Evolutionary conservation across 2,797 vertebrate genomes (phyloP).

Genomic region (Sphaeramia orbicularis): DNA sequence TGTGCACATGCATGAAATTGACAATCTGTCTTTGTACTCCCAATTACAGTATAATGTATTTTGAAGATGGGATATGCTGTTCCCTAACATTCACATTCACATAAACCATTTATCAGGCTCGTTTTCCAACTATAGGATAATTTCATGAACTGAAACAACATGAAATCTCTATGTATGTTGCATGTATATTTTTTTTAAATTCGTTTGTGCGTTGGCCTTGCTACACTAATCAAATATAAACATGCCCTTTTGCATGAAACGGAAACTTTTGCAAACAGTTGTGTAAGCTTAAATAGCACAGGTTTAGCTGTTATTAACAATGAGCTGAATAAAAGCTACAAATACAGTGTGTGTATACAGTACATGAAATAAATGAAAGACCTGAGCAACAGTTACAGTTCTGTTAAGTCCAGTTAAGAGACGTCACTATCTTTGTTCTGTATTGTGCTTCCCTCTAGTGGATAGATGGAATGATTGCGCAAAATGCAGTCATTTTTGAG

Average conservation of each 20-base stretch:
- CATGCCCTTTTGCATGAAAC: too few relatives aligned
- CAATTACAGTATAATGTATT: constrained; percentile 11
- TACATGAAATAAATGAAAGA: background rate
- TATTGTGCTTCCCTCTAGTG: constrained; percentile 66
- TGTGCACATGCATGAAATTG: constrained; percentile 19
- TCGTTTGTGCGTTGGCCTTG: too few relatives aligned
- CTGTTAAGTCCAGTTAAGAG: background rate
- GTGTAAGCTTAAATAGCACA: too few relatives aligned
- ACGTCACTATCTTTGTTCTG: background rate
- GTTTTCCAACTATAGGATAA: background rate
- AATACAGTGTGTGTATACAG: too few relatives aligned
- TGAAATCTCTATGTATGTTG: too few relatives aligned
- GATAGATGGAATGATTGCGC: constrained; percentile 5
- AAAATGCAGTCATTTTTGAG: background rate
- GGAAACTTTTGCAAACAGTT: too few relatives aligned
- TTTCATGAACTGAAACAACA: too few relatives aligned
- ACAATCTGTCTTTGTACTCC: constrained; percentile 10
- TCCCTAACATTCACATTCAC: background rate
- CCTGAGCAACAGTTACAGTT: constrained; percentile 2
- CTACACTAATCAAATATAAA: too few relatives aligned
- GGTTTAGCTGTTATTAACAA: too few relatives aligned
- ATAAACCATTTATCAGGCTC: background rate
- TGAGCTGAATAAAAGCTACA: too few relatives aligned
- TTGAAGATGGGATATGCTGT: background rate
- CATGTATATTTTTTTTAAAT: too few relatives aligned